These are phyloP conservation scores for Pseudachorutes palmiensis DNA, from an alignment of 1,140 invertebrate species.

Conservation along the genomic window DNA sequence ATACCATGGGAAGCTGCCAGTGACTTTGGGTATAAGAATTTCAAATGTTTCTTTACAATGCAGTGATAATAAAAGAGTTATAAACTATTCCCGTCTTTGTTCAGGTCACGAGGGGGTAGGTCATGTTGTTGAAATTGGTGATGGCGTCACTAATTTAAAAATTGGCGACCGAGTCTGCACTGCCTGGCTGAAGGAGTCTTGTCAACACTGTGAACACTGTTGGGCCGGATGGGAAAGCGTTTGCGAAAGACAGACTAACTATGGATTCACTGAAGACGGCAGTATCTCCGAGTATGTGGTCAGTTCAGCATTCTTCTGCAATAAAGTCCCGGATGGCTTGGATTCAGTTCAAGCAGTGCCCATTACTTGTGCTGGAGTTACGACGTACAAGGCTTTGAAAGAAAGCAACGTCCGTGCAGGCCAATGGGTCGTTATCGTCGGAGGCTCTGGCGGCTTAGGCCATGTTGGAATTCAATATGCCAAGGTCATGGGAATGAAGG, in stretches of 20 bases:
- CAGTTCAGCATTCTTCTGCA: neutral
- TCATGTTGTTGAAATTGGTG: neutral
- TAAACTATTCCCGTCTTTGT: neutral
- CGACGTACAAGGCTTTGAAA: slow-evolving; percentile 13
- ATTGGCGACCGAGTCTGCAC: slow-evolving; percentile 9
- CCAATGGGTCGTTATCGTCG: slow-evolving; percentile 16
- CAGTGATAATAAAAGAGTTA: neutral
- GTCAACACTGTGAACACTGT: slow-evolving; percentile 13
- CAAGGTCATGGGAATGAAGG: slow-evolving; percentile 8
- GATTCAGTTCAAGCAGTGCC: neutral
- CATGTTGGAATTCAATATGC: slow-evolving; percentile 17
- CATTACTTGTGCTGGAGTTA: slow-evolving; percentile 14
- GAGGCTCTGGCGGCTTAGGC: slow-evolving; percentile 9
- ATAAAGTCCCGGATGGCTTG: slow-evolving; percentile 1
- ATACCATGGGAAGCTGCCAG: neutral
- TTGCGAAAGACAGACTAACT: neutral
- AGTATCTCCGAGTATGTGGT: slow-evolving; percentile 4
- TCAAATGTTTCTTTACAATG: slow-evolving; percentile 13
- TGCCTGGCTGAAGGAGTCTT: slow-evolving; percentile 8
- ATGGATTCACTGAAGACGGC: slow-evolving; percentile 8
- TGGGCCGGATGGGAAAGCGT: slow-evolving; percentile 18
- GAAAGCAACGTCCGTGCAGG: slow-evolving; percentile 1
- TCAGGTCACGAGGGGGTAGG: slow-evolving; percentile 16
- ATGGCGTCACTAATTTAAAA: neutral
- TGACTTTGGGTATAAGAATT: neutral